A percentile compares a stretch with the other conserved stretches of the same genome.
Evolutionary conservation across 2,888 invertebrate genomes (phyloP).

Genomic region (Taenaris catops): DNA sequence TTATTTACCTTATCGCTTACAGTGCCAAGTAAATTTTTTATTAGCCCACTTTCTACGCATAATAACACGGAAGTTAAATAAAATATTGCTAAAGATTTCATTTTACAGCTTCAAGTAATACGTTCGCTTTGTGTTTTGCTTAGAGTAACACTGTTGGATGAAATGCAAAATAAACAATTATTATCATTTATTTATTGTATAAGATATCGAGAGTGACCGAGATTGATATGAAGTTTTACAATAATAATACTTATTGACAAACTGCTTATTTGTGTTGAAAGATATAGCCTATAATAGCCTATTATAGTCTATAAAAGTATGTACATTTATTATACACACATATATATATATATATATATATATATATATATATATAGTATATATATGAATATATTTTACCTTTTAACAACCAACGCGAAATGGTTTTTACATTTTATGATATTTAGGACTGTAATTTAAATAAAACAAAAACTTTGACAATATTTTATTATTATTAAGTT

Average conservation of each 20-base stretch:
- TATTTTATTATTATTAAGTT: no score
- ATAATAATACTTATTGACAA: constrained; percentile 1
- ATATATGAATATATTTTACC: no score
- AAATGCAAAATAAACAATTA: constrained; percentile 5
- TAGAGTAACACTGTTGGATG: constrained; percentile 4
- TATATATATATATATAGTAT: no score
- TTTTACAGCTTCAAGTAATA: constrained; percentile 4
- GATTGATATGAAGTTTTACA: constrained; percentile 3
- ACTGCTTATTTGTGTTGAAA: not conserved
- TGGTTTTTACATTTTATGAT: no score
- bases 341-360: no score
- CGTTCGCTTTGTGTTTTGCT: constrained; percentile 4
- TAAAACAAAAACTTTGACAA: no score
- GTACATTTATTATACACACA: no score
- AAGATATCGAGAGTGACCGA: constrained; percentile 2
- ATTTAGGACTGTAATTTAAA: no score
- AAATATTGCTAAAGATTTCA: constrained; percentile 7
- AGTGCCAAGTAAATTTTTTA: constrained; percentile 11
- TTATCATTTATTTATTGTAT: no score
- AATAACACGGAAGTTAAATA: constrained; percentile 5
- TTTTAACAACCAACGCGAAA: no score
- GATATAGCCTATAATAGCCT: no score
- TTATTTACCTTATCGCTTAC: constrained; percentile 8
- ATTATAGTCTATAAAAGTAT: no score
- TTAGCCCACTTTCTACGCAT: constrained; percentile 9